phyloP scores from a whole-genome alignment of 2,888 invertebrate genomes.

The Diaprepes abbreviatus region DNA sequence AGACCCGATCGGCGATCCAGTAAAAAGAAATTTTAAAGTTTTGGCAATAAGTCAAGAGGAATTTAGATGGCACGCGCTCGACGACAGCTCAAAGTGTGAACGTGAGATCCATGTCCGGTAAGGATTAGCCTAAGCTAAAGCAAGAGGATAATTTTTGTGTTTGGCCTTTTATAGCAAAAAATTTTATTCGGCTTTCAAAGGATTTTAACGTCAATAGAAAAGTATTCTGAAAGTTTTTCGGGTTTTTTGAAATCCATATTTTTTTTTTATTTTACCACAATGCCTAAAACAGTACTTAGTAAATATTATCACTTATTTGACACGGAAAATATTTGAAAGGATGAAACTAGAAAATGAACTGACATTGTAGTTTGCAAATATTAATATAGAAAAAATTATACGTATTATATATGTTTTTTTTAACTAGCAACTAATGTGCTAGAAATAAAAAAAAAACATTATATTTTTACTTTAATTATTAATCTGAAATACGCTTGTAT shows the following conservation, averaged over 20 bases:
- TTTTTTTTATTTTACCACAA: no score
- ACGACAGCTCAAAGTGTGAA: constrained; percentile 56
- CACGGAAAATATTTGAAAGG: no score
- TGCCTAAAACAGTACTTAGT: no score
- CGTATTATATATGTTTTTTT: no score
- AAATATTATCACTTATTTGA: no score
- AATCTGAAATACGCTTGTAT: no score
- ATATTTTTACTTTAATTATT: no score
- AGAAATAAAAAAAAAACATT: no score
- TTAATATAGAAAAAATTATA: no score
- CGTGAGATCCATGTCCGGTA: constrained; percentile 45
- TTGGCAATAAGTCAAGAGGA: constrained; percentile 58
- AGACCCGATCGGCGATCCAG: constrained; percentile 51
- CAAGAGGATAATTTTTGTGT: constrained; percentile 9
- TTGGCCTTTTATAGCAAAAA: neutral
- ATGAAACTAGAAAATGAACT: no score
- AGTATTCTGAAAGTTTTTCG: neutral
- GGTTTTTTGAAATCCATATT: neutral
- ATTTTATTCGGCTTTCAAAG: neutral
- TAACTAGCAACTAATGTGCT: no score
- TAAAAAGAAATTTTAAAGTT: constrained; percentile 58
- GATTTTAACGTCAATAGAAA: neutral
- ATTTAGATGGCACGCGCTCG: constrained; percentile 57
- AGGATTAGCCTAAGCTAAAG: constrained; percentile 18
- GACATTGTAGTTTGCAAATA: no score